Percentiles rank a stretch among this genome's conserved stretches.
Conservation (phyloP, 2,888 invertebrate genomes). For the Drosophila sordidapex region DNA sequence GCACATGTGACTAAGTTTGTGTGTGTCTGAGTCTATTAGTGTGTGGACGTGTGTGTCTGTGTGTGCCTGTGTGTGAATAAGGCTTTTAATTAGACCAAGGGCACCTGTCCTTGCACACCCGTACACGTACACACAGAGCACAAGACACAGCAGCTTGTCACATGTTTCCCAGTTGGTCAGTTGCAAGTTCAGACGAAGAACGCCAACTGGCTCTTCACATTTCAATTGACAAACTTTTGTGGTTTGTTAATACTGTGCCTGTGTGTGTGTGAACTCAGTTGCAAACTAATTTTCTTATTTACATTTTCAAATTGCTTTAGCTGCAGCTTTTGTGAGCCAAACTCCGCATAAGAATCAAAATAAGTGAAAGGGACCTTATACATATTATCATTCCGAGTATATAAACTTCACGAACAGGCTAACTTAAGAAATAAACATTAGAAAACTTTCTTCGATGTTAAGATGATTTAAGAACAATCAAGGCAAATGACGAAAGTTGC, state of each 20-base stretch:
- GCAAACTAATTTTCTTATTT: constrained; percentile 67
- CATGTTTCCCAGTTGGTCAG: constrained; percentile 40
- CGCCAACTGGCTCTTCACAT: constrained; percentile 15
- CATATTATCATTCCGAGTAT: background rate
- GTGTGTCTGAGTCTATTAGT: background rate
- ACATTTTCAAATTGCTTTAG: constrained; percentile 65
- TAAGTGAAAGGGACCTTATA: background rate
- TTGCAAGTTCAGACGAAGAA: constrained; percentile 8
- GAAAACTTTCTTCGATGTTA: background rate
- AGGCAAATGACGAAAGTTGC: background rate
- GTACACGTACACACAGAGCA: constrained; percentile 10
- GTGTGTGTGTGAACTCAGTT: constrained; percentile 30
- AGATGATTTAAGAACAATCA: background rate
- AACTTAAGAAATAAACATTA: background rate
- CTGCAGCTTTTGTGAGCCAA: constrained; percentile 13
- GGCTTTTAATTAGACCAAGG: constrained; percentile 76
- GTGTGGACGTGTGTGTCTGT: constrained; percentile 18
- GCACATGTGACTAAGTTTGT: constrained; percentile 7
- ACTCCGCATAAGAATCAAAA: background rate
- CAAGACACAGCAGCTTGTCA: constrained; percentile 38
- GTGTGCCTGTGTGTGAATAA: constrained; percentile 32
- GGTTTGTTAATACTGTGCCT: constrained; percentile 11
- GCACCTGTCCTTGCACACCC: constrained; percentile 40
- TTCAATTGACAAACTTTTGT: constrained; percentile 50
- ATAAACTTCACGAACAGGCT: background rate